Percentiles rank a stretch among this genome's conserved stretches.
Evolutionary conservation across 2,888 invertebrate genomes (phyloP).

Genomic region (Diplazon laetatorius): DNA sequence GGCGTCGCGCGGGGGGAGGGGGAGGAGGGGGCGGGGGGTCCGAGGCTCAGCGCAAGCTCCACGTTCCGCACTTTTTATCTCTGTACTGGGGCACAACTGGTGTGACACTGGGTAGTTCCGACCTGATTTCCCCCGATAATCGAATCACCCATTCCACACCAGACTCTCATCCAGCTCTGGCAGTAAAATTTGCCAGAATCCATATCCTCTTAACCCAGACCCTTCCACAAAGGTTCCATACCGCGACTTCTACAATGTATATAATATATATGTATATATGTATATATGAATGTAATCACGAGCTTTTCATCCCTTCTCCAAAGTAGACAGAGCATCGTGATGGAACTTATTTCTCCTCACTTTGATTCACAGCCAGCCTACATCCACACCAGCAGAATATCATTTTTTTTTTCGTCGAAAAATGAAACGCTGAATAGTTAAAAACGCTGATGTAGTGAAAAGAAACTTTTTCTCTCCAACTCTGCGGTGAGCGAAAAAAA

Average conservation of each 20-base stretch:
- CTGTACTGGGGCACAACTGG: conserved; percentile 24
- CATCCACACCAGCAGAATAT: not conserved
- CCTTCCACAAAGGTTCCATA: conserved; percentile 19
- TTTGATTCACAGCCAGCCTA: not conserved
- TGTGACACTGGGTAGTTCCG: conserved; percentile 32
- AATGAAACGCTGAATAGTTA: no score
- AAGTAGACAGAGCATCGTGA: not conserved
- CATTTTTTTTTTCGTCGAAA: not conserved
- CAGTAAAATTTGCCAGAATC: conserved; percentile 30
- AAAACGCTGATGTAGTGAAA: no score
- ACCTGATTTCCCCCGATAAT: conserved; percentile 55
- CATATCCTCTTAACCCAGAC: conserved; percentile 10
- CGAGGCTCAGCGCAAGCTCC: conserved; percentile 20
- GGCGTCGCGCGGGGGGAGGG: conserved; percentile 54
- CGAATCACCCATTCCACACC: conserved; percentile 41
- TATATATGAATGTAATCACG: not conserved
- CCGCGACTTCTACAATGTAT: not conserved
- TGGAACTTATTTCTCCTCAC: not conserved
- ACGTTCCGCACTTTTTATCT: conserved; percentile 51
- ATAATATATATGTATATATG: not conserved
- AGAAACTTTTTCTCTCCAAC: not conserved
- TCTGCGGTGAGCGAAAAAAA: not conserved
- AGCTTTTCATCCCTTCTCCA: not conserved
- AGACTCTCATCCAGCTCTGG: conserved; percentile 21
- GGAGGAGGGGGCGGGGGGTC: no score